These are phyloP conservation scores for Trogon melanurus DNA, from an alignment of 2,113 vertebrate genomes.

Conservation along the genomic window DNA sequence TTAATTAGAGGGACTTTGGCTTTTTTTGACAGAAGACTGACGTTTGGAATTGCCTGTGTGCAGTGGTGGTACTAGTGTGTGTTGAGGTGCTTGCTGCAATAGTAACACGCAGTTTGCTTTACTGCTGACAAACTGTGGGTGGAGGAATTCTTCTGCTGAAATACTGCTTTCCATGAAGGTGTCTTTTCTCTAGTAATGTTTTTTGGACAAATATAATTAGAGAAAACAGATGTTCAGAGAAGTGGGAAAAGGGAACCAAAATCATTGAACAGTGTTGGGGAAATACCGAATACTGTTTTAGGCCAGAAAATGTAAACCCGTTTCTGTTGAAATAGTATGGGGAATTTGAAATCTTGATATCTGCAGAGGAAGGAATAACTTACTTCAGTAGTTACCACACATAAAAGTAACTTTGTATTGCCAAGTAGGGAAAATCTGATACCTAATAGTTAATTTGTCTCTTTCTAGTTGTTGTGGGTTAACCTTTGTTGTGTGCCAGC, in stretches of 20 bases:
- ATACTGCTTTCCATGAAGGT: not conserved
- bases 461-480: not conserved
- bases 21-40: not conserved
- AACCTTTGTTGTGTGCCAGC: not conserved
- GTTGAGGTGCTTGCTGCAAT: not conserved
- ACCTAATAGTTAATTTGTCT: not conserved
- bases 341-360: not conserved
- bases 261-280: not conserved
- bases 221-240: not conserved
- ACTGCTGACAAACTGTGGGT: not conserved
- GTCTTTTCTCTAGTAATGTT: not conserved
- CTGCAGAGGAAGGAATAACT: not conserved
- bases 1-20: not conserved
- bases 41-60: not conserved
- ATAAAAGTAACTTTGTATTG: not conserved
- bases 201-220: not conserved
- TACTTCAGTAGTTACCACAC: not conserved
- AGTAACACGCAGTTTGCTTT: not conserved
- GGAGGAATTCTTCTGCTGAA: not conserved
- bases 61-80: not conserved
- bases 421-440: not conserved
- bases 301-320: not conserved
- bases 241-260: not conserved
- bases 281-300: not conserved
- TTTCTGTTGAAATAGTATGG: not conserved